A percentile compares a stretch with the other conserved stretches of the same genome.
phyloP scores from a whole-genome alignment of 2,888 invertebrate genomes.

The Odontothrips loti region DNA sequence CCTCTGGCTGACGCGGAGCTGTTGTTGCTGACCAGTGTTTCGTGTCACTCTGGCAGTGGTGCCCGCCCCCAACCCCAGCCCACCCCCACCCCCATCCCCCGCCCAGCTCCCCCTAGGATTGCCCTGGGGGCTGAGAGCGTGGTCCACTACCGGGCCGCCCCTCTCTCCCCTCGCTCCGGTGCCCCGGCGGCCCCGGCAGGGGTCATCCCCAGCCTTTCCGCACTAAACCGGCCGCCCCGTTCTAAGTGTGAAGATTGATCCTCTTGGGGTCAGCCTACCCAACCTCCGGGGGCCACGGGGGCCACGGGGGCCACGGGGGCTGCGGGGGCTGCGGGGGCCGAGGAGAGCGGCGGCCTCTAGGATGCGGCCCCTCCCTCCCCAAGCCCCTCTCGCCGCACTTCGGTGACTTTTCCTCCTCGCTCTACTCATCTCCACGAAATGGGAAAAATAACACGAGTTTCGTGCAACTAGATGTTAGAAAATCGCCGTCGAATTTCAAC shows the following conservation, averaged over 20 bases:
- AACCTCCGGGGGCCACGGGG: not conserved
- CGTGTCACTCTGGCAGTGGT: not conserved
- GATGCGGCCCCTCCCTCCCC: no score
- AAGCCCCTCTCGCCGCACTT: not conserved
- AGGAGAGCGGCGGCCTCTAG: not conserved
- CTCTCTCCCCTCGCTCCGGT: not conserved
- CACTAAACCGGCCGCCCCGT: conserved; percentile 23
- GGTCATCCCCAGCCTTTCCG: conserved; percentile 13
- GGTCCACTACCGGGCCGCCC: not conserved
- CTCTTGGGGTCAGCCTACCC: not conserved
- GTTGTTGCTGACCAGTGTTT: no score
- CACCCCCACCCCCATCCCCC: not conserved
- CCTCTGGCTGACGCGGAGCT: no score
- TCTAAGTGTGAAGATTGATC: conserved; percentile 26
- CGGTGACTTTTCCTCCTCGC: not conserved
- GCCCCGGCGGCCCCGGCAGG: not conserved
- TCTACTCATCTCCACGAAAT: no score
- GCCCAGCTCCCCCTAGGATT: not conserved
- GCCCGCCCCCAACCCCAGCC: not conserved
- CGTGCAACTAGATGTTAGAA: no score
- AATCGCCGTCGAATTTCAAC: no score
- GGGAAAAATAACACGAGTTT: no score
- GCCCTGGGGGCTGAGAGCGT: conserved; percentile 11
- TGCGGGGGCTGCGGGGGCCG: not conserved
- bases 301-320: not conserved